Percentiles rank a stretch among this genome's conserved stretches.
These are phyloP conservation scores for Semicossyphus pulcher DNA, from an alignment of 2,113 vertebrate genomes.

Conservation along the genomic window DNA sequence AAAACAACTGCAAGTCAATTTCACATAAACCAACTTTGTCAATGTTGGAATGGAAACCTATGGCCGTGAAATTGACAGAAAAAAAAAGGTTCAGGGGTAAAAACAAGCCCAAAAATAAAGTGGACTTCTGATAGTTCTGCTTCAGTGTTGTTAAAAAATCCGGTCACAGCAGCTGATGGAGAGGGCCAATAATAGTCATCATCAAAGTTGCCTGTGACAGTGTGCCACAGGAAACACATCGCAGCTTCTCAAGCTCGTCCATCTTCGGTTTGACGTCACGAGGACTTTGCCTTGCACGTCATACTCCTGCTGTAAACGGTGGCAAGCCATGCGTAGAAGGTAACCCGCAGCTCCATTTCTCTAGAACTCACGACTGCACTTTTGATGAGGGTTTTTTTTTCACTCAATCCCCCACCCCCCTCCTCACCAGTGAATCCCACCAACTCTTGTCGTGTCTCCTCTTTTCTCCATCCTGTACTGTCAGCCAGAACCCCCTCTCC, in stretches of 20 bases:
- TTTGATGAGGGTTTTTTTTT: slow-evolving; percentile 2
- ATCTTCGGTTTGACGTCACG: slow-evolving; percentile 13
- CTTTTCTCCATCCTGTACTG: slow-evolving; percentile 37
- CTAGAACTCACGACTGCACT: neutral
- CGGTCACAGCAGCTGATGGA: neutral
- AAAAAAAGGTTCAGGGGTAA: neutral
- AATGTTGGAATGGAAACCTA: slow-evolving; percentile 7
- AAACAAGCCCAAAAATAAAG: neutral
- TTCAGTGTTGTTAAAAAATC: neutral
- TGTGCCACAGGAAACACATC: slow-evolving; percentile 31
- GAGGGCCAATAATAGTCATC: slow-evolving; percentile 14
- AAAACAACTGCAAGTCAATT: neutral
- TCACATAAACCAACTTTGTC: slow-evolving; percentile 24
- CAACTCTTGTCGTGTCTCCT: slow-evolving; percentile 49
- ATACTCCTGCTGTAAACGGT: slow-evolving; percentile 5
- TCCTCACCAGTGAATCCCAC: slow-evolving; percentile 42
- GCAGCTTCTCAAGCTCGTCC: slow-evolving; percentile 8
- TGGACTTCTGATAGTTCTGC: neutral
- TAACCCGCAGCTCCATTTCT: slow-evolving; percentile 1
- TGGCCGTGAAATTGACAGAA: neutral
- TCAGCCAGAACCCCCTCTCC: slow-evolving; percentile 1
- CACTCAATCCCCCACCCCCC: neutral
- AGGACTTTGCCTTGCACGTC: neutral
- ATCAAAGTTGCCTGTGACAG: slow-evolving; percentile 10
- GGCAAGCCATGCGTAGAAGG: neutral